Evolutionary conservation across 2,888 invertebrate species (phyloP), one percentile per base, ranked within the genome.

Genomic region (Idaea aversata): DNA sequence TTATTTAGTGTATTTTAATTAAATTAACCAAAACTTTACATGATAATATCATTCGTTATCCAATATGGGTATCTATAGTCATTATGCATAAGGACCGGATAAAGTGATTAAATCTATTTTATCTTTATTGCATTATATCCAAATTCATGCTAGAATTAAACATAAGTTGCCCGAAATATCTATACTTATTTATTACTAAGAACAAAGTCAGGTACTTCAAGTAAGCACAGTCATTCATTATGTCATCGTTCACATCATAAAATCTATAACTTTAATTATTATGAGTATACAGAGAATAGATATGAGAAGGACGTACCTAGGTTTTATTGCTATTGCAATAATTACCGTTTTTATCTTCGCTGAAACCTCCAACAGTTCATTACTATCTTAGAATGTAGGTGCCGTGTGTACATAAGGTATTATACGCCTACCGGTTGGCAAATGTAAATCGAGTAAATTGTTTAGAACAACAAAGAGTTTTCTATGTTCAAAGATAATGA

Each of bases 381-480:
- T 13, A 47, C 47, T 13, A 47, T 47, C 47, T 47, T 13, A 47
- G 47, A 47, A 47, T 47, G 47, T 47, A 47, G 47, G 47, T 47
- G 47, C 47, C 10, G 47, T 47, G 47, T 47, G 47, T 47, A 47
- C 47, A 47, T 10, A 47, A 47, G 13, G 47, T 47, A 47, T 47
- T 47, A 47, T 47, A 3, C 47, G 47, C 47, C 47, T 47, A 47
- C 47, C 13, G 47, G 5, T 47, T 10, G 47, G 47, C 60, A 7
- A 57, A 47, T 57, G 34, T 62, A 38, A 34, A 65, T 34, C 61
- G 47, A 47, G 34, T 61, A 67, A 34, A 65, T 62, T 15, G 15
- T 62, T 63, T 66, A 36, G 60, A 68, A 35, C 67, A 63, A 65
- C 64, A 64, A 65, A 64, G 65, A 59, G 62, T 65, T 64, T 67